A percentile compares a stretch with the other conserved stretches of the same genome.
These are phyloP conservation scores for Caiman crocodilus DNA, from an alignment of 2,797 vertebrate species.

Conservation along the genomic window DNA sequence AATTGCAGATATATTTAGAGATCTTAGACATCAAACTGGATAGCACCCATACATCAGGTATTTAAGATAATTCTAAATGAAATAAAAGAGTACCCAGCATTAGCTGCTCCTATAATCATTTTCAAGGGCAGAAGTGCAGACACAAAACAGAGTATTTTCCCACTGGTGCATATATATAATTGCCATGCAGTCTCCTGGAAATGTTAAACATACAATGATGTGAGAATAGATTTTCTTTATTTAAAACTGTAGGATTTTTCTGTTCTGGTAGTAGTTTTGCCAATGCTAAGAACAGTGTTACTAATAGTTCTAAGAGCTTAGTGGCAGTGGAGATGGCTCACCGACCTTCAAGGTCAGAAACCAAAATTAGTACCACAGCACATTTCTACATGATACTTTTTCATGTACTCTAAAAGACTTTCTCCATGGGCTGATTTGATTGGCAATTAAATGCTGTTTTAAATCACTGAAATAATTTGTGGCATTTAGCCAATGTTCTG, in stretches of 20 bases:
- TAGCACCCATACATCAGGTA: neutral
- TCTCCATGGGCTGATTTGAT: fast-evolving
- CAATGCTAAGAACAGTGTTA: fast-evolving
- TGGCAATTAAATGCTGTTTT: neutral
- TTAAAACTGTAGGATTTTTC: neutral
- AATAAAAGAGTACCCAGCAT: slow-evolving; percentile 4
- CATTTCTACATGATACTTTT: fast-evolving
- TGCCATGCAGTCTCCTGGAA: fast-evolving
- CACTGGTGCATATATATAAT: fast-evolving
- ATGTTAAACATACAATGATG: fast-evolving
- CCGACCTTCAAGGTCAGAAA: neutral
- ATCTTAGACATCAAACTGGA: slow-evolving; percentile 42
- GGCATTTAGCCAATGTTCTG: neutral
- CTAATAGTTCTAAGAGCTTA: neutral
- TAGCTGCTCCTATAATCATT: neutral
- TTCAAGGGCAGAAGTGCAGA: fast-evolving
- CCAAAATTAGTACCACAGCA: fast-evolving
- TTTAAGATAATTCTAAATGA: slow-evolving; percentile 28
- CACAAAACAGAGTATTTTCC: neutral
- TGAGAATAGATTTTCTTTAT: neutral
- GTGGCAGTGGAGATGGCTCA: neutral
- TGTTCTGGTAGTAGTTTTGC: neutral
- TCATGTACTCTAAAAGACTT: fast-evolving
- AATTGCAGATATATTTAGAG: slow-evolving; percentile 55
- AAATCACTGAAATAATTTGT: neutral